These are phyloP conservation scores for Cardiocondyla obscurior DNA, from an alignment of 1,140 invertebrate genomes.

Conservation along the genomic window DNA sequence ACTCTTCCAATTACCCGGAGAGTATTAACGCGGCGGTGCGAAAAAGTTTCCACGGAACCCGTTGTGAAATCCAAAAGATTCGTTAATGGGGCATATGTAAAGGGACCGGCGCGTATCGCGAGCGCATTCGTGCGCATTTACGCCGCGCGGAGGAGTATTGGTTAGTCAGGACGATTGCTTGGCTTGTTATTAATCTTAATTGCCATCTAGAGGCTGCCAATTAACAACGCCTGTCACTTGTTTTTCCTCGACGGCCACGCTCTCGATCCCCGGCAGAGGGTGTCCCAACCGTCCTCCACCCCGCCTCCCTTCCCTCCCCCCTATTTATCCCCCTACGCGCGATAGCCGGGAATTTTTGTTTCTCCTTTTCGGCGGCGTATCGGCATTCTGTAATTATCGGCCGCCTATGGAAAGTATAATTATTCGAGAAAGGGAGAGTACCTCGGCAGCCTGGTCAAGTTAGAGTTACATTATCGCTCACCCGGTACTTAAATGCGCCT, in stretches of 20 bases:
- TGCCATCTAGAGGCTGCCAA: conserved; percentile 81
- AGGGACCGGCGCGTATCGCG: not conserved
- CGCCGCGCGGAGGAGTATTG: conserved; percentile 18
- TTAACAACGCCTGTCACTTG: conserved; percentile 81
- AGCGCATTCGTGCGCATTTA: conserved; percentile 3
- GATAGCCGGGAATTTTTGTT: conserved; percentile 46
- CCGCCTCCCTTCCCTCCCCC: too few species aligned
- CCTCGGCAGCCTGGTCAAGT: conserved; percentile 15
- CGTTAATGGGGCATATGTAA: conserved; percentile 15
- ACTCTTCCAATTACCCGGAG: not conserved
- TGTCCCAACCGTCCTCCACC: conserved; percentile 38
- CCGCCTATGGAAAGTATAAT: conserved; percentile 66
- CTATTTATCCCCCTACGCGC: conserved; percentile 23
- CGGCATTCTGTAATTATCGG: conserved; percentile 75
- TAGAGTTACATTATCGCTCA: conserved; percentile 56
- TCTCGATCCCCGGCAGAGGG: conserved; percentile 50
- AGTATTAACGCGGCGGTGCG: too few species aligned
- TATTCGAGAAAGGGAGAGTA: conserved; percentile 46
- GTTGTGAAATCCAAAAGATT: conserved; percentile 10
- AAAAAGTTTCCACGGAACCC: too few species aligned
- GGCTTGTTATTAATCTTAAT: conserved; percentile 81
- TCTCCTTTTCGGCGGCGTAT: conserved; percentile 61
- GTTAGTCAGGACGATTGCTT: conserved; percentile 66
- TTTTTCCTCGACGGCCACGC: conserved; percentile 58
- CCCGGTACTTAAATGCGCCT: conserved; percentile 36